Conservation (phyloP, 2,888 invertebrate genomes). For the Chironomus tentans region DNA sequence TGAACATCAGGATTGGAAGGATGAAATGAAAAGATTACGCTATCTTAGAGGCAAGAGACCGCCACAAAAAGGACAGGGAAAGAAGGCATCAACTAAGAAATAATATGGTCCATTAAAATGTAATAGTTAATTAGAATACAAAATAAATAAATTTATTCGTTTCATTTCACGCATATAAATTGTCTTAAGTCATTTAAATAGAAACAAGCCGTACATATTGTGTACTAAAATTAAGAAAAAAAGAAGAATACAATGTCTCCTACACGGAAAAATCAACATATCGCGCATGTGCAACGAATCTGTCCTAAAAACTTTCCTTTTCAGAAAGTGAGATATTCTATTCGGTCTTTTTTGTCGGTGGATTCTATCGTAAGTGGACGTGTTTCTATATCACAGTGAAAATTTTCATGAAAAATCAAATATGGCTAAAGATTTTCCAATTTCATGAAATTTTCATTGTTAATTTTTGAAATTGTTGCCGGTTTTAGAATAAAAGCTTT, state of each 20-base stretch:
- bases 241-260: not conserved
- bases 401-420: conserved; percentile 17
- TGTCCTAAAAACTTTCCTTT: conserved; percentile 15
- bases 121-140: not conserved
- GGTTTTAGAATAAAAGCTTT: not conserved
- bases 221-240: too few species aligned
- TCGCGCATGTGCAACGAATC: not conserved
- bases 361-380: conserved; percentile 27
- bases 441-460: conserved; percentile 3
- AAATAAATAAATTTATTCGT: not conserved
- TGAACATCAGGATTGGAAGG: conserved; percentile 81
- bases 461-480: not conserved
- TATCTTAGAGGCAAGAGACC: conserved; percentile 67
- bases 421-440: conserved; percentile 14
- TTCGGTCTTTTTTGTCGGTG: conserved; percentile 27
- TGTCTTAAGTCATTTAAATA: not conserved
- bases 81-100: conserved; percentile 35
- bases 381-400: conserved; percentile 7
- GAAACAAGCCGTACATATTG: not conserved
- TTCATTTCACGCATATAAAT: not conserved
- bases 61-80: conserved; percentile 46
- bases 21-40: conserved; percentile 71
- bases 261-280: not conserved
- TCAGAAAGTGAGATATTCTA: not conserved
- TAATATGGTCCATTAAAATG: conserved; percentile 30